phyloP scores from a whole-genome alignment of 2,888 invertebrate genomes.

The Choreutis nemorana region DNA sequence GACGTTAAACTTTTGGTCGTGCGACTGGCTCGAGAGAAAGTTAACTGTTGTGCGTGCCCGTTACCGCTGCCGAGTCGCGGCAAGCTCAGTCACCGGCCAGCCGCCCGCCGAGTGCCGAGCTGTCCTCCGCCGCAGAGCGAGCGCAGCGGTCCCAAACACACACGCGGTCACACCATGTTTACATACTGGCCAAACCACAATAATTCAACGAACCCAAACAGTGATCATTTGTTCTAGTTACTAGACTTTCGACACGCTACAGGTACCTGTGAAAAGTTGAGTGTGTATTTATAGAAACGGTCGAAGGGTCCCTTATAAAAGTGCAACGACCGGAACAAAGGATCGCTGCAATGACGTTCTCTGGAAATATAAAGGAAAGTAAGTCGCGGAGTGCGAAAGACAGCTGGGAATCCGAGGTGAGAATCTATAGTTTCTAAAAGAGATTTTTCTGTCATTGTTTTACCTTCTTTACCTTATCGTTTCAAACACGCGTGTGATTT shows the following conservation, averaged over 20 bases:
- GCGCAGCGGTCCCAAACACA: slow-evolving; percentile 7
- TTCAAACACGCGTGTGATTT: too few species aligned
- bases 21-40: slow-evolving; percentile 53
- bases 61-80: slow-evolving; percentile 26
- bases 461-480: too few species aligned
- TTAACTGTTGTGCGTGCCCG: slow-evolving; percentile 64
- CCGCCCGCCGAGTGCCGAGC: slow-evolving; percentile 16
- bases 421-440: slow-evolving; percentile 22
- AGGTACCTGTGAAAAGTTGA: slow-evolving; percentile 22
- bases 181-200: slow-evolving; percentile 28
- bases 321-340: slow-evolving; percentile 37
- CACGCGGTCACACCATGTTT: slow-evolving; percentile 42
- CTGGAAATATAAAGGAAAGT: slow-evolving; percentile 57
- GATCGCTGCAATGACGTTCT: slow-evolving; percentile 45
- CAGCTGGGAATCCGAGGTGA: slow-evolving; percentile 60
- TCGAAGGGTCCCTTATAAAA: slow-evolving; percentile 32
- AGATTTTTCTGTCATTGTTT: slow-evolving; percentile 8
- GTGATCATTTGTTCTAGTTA: too few species aligned
- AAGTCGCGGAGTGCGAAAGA: slow-evolving; percentile 50
- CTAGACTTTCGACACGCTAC: too few species aligned
- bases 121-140: not conserved
- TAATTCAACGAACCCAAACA: slow-evolving; percentile 39
- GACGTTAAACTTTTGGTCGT: slow-evolving; percentile 42
- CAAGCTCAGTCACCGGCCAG: slow-evolving; percentile 12
- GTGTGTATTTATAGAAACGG: slow-evolving; percentile 14